phyloP scores from a whole-genome alignment of 2,113 vertebrate species.

The Leptobrachium ailaonicum region DNA sequence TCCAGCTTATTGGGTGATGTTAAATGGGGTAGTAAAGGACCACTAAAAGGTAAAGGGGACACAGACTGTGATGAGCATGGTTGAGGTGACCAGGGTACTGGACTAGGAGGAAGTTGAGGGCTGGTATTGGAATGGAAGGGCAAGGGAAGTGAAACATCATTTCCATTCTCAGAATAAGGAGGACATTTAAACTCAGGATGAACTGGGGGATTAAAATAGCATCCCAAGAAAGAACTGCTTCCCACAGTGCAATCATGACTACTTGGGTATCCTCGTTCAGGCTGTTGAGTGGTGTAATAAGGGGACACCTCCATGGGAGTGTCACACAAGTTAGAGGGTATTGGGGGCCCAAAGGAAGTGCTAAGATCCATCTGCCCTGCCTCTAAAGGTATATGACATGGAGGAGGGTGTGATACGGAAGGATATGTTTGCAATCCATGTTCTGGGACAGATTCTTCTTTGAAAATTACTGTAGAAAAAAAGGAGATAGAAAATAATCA shows the following conservation, averaged over 20 bases:
- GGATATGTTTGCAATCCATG: slow-evolving; percentile 57
- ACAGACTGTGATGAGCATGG: slow-evolving; percentile 34
- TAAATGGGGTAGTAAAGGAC: slow-evolving; percentile 31
- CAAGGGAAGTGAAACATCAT: slow-evolving; percentile 11
- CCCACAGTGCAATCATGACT: not conserved
- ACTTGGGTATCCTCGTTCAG: slow-evolving; percentile 19
- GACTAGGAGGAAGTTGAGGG: slow-evolving; percentile 9
- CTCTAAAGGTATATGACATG: slow-evolving; percentile 52
- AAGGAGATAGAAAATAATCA: not conserved
- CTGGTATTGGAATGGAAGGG: slow-evolving; percentile 17
- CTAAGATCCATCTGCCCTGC: slow-evolving; percentile 62
- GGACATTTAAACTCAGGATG: slow-evolving; percentile 38
- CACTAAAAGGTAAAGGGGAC: slow-evolving; percentile 34
- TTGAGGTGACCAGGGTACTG: slow-evolving; percentile 33
- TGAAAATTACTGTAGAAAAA: slow-evolving; percentile 61
- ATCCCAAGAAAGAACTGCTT: slow-evolving; percentile 26
- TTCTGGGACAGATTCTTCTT: slow-evolving; percentile 62
- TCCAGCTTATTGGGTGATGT: slow-evolving; percentile 30
- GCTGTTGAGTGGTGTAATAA: slow-evolving; percentile 28
- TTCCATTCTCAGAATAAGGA: slow-evolving; percentile 24
- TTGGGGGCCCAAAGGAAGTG: slow-evolving; percentile 53
- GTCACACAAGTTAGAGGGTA: slow-evolving; percentile 19
- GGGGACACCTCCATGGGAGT: slow-evolving; percentile 43
- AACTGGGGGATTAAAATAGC: slow-evolving; percentile 29
- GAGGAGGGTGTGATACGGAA: slow-evolving; percentile 39